Conservation (phyloP, 1,140 invertebrate genomes). For the Andrena cerasifolii region DNA sequence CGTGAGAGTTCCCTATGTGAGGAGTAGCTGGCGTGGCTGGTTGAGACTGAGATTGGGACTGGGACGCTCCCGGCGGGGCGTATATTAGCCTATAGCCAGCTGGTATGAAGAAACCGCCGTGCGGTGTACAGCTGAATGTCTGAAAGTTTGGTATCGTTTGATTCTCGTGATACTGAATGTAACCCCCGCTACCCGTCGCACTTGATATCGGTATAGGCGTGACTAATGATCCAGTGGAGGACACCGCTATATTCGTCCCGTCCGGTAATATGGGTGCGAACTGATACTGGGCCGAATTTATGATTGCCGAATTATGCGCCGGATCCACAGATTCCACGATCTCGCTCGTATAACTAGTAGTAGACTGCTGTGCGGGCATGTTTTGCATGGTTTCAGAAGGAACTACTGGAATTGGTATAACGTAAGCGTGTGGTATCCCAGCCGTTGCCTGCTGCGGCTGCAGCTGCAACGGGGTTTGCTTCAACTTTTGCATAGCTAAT, state of each 20-base stretch:
- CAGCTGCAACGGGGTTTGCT: conserved; percentile 72
- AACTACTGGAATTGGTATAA: conserved; percentile 80
- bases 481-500: conserved; percentile 79
- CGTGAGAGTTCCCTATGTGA: conserved; percentile 75
- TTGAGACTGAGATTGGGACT: conserved; percentile 63
- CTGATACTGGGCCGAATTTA: conserved; percentile 72
- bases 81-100: conserved; percentile 79
- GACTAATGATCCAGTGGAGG: conserved; percentile 54
- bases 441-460: conserved; percentile 67
- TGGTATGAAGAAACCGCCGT: conserved; percentile 78
- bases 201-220: conserved; percentile 64
- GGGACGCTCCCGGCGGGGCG: conserved; percentile 73
- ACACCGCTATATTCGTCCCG: conserved; percentile 59
- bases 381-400: conserved; percentile 78
- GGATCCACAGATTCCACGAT: conserved; percentile 59
- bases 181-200: conserved; percentile 55
- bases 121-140: conserved; percentile 72
- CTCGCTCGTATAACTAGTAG: conserved; percentile 58
- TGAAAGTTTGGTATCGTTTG: conserved; percentile 74
- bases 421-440: conserved; percentile 78
- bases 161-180: conserved; percentile 76
- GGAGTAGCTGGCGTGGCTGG: conserved; percentile 77
- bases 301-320: conserved; percentile 60
- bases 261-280: conserved; percentile 74
- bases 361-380: conserved; percentile 57